A percentile compares a stretch with the other conserved stretches of the same genome.
Conservation (phyloP, 2,113 vertebrate genomes). For the Chamaea fasciata region DNA sequence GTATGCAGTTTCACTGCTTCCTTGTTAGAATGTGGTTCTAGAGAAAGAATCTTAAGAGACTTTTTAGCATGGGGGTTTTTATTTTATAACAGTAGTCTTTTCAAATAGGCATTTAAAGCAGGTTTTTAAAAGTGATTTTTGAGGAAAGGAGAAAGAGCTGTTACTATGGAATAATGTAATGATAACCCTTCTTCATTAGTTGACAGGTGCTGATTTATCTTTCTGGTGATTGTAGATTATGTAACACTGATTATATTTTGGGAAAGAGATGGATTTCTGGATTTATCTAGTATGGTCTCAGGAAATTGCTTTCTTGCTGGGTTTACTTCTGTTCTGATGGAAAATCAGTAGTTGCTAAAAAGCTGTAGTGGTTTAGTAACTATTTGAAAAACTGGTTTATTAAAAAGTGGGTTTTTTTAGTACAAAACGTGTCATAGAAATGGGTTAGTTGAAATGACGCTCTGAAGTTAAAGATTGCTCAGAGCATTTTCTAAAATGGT, state of each 20-base stretch:
- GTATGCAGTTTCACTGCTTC: not conserved
- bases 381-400: not conserved
- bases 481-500: not conserved
- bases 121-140: not conserved
- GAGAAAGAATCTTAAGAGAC: not conserved
- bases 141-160: not conserved
- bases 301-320: not conserved
- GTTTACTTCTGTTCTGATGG: not conserved
- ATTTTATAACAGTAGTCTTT: not conserved
- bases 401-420: not conserved
- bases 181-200: not conserved
- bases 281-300: not conserved
- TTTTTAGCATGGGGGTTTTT: not conserved
- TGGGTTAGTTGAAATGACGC: not conserved
- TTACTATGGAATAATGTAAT: not conserved
- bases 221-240: not conserved
- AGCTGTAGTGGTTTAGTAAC: not conserved
- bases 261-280: not conserved
- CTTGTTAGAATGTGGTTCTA: not conserved
- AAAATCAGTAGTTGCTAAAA: not conserved
- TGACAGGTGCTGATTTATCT: slow-evolving; percentile 32
- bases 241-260: not conserved
- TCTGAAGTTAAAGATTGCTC: not conserved
- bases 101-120: not conserved
- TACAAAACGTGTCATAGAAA: not conserved